Percentiles rank a stretch among this genome's conserved stretches.
Conservation (phyloP, 2,113 vertebrate species). For the Myiopsitta monachus region DNA sequence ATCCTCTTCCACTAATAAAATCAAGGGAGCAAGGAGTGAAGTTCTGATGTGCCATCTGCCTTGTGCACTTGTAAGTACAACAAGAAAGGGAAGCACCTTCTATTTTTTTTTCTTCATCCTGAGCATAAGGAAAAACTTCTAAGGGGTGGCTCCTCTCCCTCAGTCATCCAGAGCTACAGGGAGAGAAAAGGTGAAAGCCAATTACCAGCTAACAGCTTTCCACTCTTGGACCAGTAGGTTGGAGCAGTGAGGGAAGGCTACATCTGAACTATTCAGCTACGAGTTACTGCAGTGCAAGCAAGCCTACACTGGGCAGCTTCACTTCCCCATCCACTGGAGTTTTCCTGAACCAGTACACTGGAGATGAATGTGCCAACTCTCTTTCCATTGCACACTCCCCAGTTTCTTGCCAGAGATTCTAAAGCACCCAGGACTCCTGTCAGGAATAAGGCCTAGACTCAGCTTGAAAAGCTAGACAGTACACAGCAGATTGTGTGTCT, state of each 20-base stretch:
- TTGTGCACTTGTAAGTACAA: neutral
- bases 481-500: neutral
- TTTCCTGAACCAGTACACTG: neutral
- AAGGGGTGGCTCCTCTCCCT: neutral
- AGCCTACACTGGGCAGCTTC: neutral
- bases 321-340: neutral
- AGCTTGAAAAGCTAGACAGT: neutral
- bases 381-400: neutral
- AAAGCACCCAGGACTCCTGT: neutral
- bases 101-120: accelerated
- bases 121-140: neutral
- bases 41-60: neutral
- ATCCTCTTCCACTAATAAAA: neutral
- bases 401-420: neutral
- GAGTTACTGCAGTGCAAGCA: neutral
- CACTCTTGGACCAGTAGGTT: neutral
- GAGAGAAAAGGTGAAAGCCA: neutral
- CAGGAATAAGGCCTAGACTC: neutral
- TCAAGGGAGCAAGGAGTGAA: neutral
- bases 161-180: neutral
- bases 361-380: neutral
- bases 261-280: neutral
- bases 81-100: neutral
- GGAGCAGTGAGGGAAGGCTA: neutral
- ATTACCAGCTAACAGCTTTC: neutral